These are phyloP conservation scores for Macrocentrus cingulum DNA, from an alignment of 1,140 invertebrate species.

Conservation along the genomic window DNA sequence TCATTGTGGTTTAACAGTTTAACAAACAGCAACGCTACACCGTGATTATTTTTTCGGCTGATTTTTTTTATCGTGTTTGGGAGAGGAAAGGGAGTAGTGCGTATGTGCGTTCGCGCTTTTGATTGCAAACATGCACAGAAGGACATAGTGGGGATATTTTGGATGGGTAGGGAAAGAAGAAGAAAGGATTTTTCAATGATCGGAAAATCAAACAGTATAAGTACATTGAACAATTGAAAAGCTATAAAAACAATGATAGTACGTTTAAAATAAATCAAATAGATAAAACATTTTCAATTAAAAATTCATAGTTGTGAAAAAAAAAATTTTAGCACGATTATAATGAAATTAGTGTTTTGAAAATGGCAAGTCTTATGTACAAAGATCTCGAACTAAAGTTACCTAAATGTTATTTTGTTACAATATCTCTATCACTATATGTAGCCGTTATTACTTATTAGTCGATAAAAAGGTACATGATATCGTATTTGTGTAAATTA, in stretches of 20 bases:
- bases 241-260: no score
- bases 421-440: neutral
- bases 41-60: no score
- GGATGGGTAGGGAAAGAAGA: no score
- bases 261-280: no score
- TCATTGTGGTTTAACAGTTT: conserved; percentile 4
- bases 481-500: neutral
- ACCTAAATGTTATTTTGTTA: conserved; percentile 19
- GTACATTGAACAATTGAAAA: neutral
- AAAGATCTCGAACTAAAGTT: conserved; percentile 28
- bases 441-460: conserved; percentile 4
- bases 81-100: no score
- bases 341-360: conserved; percentile 29
- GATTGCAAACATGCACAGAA: no score
- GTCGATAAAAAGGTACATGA: conserved; percentile 5
- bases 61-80: no score
- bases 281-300: no score
- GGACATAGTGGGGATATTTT: no score
- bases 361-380: conserved; percentile 28
- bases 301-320: no score
- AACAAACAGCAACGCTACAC: neutral
- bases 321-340: neutral
- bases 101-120: no score
- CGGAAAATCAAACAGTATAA: conserved; percentile 1
- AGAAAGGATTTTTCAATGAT: no score